Percentiles rank a stretch among this genome's conserved stretches.
Evolutionary conservation across 2,888 invertebrate species (phyloP).

Genomic region (Stictocephala bisonia): DNA sequence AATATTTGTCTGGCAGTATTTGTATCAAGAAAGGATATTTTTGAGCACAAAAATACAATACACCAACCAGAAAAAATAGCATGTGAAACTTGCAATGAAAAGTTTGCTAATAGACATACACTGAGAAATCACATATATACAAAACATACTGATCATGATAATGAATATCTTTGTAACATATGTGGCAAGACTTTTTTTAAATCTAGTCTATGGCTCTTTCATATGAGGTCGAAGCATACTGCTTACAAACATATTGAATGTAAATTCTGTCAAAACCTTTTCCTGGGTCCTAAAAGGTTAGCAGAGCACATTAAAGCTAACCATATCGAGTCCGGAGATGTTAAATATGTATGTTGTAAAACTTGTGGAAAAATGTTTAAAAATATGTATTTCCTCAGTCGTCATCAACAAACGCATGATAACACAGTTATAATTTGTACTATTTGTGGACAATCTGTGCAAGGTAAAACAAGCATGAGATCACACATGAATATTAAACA

Average conservation of each 20-base stretch:
- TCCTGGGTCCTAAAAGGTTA: no score
- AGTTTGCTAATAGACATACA: neutral
- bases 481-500: neutral
- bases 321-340: neutral
- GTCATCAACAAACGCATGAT: neutral
- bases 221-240: no score
- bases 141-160: no score
- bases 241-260: no score
- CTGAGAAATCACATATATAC: no score
- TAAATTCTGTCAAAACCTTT: no score
- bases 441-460: slow-evolving; percentile 3
- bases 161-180: no score
- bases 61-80: neutral
- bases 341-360: neutral
- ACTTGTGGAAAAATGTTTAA: neutral
- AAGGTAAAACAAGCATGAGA: neutral
- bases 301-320: neutral
- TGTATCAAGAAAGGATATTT: neutral
- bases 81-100: slow-evolving; percentile 19
- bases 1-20: neutral
- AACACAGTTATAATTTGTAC: neutral
- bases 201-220: no score
- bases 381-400: neutral
- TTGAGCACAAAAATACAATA: neutral
- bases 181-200: no score